A percentile compares a stretch with the other conserved stretches of the same genome.
Evolutionary conservation across 2,888 invertebrate genomes (phyloP).

Genomic region (Pachliopta kotzebuea): DNA sequence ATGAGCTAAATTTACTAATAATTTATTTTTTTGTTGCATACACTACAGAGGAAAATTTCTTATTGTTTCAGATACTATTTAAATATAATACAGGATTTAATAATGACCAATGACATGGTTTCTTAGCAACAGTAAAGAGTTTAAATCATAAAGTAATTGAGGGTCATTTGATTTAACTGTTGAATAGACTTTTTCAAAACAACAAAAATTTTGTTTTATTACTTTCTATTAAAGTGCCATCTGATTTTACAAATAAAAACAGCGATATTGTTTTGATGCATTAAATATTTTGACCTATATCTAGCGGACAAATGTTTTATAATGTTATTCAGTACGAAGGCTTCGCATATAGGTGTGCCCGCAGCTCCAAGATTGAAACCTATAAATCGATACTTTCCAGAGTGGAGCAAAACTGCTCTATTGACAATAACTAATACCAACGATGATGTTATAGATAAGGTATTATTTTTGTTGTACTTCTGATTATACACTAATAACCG

Average conservation of each 20-base stretch:
- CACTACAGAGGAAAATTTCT: no score
- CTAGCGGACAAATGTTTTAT: slow-evolving; percentile 32
- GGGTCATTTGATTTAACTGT: not conserved
- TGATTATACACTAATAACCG: not conserved
- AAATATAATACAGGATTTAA: not conserved
- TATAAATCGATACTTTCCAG: slow-evolving; percentile 53
- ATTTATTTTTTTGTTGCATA: no score
- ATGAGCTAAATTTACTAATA: no score
- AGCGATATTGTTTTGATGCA: not conserved
- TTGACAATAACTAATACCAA: slow-evolving; percentile 46
- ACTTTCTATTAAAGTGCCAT: not conserved
- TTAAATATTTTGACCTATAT: slow-evolving; percentile 26
- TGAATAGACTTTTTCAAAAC: not conserved
- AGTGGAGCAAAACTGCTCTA: slow-evolving; percentile 64
- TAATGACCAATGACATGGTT: not conserved
- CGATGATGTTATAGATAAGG: slow-evolving; percentile 38
- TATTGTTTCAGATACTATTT: no score
- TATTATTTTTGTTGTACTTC: not conserved
- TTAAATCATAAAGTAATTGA: not conserved
- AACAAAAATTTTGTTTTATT: not conserved
- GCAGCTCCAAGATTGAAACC: slow-evolving; percentile 42
- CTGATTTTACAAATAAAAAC: not conserved
- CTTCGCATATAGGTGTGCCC: slow-evolving; percentile 52
- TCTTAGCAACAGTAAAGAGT: not conserved
- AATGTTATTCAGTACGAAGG: slow-evolving; percentile 51